Evolutionary conservation across 2,888 invertebrate genomes (phyloP), one percentile per base, ranked within the genome.

Genomic region (Thecocarcelia acutangulata): DNA sequence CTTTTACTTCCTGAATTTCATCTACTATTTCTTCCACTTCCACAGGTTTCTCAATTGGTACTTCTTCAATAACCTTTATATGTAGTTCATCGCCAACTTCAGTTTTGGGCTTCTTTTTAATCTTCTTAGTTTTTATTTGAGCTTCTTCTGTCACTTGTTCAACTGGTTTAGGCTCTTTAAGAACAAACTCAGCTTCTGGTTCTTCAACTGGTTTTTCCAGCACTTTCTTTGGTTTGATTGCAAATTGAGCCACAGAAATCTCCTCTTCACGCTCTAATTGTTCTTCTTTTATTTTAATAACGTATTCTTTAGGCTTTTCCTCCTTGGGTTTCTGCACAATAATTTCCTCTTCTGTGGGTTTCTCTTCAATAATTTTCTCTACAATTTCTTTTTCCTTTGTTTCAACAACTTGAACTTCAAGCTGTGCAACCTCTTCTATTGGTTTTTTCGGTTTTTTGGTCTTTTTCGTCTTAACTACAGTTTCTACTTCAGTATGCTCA

Each of bases 361-460:
- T 12, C 28, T 83, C 58, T 72, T 84, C 73, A 54, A 44, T 85
- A 33, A 87, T 83, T 84, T 88, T 86, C 73, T 86, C 85, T 19
- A 86, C 83, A 58, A 88, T 86, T 58, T 88, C 86, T 28, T 87
- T 73, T 6, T 85, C 84, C 48, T 87, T 84, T n/a, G 85, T 87
- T 81, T 88, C 89, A n/a, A 86, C 82, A 40, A 89, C 84, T 74
- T 86, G 87, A 2, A 89, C 86, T 68, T 88, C 85, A 6, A 88
- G 85, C 28, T 85, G 79, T 44, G 85, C 85, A 2, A 68, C 85
- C 56, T 87, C 88, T 48, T 85, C 87, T 5, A 84, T 75, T 48
- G 84, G 84, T 76, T 87, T 85, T 3, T 87, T 86, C 44, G 85
- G 84, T 63, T 88, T 89, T 66, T 88, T 88, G 3, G 84, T 59